Evolutionary conservation across 2,113 vertebrate species (phyloP).

Genomic region (Stegastes partitus): DNA sequence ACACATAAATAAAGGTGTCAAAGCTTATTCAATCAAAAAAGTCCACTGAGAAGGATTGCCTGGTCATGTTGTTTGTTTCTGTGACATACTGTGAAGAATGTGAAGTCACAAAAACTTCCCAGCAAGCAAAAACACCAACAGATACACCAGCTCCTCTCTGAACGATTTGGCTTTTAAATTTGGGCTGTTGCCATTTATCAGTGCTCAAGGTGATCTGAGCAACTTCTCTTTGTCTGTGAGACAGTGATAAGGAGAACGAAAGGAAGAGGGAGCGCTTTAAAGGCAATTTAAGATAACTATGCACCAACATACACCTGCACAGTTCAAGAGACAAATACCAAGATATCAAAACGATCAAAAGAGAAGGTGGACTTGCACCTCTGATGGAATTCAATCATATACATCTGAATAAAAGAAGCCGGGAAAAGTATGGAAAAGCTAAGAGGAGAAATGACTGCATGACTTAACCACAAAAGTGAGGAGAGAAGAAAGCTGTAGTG

Average conservation of each 20-base stretch:
- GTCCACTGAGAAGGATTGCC: too few species aligned
- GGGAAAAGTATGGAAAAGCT: constrained; percentile 2
- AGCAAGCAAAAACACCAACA: background rate
- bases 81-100: background rate
- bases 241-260: background rate
- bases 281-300: background rate
- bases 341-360: background rate
- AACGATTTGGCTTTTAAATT: constrained; percentile 33
- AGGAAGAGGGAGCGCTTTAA: background rate
- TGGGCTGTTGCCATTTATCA: background rate
- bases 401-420: constrained; percentile 1
- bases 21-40: background rate
- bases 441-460: constrained; percentile 18
- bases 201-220: background rate
- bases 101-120: constrained; percentile 13
- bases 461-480: constrained; percentile 15
- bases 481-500: constrained; percentile 21
- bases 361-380: background rate
- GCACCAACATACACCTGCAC: background rate
- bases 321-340: constrained; percentile 9
- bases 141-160: background rate
- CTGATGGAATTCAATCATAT: background rate
- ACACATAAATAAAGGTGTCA: constrained; percentile 39
- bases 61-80: background rate
- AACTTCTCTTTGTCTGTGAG: background rate